Percentiles rank a stretch among this genome's conserved stretches.
These are phyloP conservation scores for Ecliptopera silaceata DNA, from an alignment of 2,888 invertebrate genomes.

Conservation along the genomic window DNA sequence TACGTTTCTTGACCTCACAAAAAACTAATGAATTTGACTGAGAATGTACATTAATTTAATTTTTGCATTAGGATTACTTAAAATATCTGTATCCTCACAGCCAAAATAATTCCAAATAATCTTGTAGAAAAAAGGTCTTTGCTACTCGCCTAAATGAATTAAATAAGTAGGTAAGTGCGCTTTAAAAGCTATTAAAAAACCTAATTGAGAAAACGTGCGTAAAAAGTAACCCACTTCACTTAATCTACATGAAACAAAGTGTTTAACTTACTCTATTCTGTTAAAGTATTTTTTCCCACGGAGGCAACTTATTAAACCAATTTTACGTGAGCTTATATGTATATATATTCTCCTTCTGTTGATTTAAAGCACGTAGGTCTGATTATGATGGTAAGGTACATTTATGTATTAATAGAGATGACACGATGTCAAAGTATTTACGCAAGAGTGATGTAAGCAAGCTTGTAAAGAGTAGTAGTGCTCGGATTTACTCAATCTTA, in stretches of 20 bases:
- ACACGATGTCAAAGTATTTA: conserved; percentile 69
- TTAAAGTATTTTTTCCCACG: conserved; percentile 55
- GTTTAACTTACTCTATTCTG: conserved; percentile 42
- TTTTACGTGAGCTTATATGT: conserved; percentile 9
- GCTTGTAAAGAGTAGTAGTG: conserved; percentile 34
- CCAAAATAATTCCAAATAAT: too few species aligned
- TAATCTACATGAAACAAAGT: conserved; percentile 46
- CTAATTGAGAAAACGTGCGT: conserved; percentile 52
- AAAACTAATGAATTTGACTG: conserved; percentile 28
- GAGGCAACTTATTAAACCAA: conserved; percentile 29
- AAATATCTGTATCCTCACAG: too few species aligned
- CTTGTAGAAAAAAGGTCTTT: too few species aligned
- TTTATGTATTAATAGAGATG: conserved; percentile 59
- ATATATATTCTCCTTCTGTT: conserved; percentile 16
- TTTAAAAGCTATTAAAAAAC: conserved; percentile 36
- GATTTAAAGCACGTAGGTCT: conserved; percentile 33
- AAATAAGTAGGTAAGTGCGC: background rate
- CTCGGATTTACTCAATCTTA: conserved; percentile 35
- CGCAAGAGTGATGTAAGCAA: conserved; percentile 57
- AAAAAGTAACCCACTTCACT: conserved; percentile 47
- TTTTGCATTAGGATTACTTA: too few species aligned
- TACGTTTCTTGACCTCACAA: too few species aligned
- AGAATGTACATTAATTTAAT: too few species aligned
- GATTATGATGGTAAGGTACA: conserved; percentile 39
- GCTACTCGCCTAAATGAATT: too few species aligned